Percentiles rank a stretch among this genome's conserved stretches.
Evolutionary conservation across 2,113 vertebrate genomes (phyloP).

Genomic region (Proteles cristata): DNA sequence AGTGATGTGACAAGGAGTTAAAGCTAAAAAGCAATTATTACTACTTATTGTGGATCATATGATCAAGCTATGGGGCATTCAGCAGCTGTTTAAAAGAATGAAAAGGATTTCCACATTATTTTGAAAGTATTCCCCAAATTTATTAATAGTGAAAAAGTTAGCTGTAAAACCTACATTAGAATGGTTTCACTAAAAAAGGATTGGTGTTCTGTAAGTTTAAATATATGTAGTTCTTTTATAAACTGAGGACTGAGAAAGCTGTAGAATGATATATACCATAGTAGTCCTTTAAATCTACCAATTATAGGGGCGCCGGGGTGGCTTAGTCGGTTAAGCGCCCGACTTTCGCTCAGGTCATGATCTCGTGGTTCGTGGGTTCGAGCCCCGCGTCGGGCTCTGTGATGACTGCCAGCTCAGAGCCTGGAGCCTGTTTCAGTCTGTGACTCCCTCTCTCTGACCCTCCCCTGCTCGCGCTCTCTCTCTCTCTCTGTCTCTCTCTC

Average conservation of each 20-base stretch:
- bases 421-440: no score
- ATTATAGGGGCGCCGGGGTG: no score
- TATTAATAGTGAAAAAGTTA: background rate
- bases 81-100: background rate
- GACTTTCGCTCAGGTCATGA: no score
- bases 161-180: background rate
- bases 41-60: background rate
- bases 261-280: background rate
- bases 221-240: background rate
- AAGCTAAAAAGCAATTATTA: background rate
- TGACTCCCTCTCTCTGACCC: no score
- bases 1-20: background rate
- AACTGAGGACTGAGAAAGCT: background rate
- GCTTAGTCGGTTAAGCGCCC: no score
- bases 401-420: no score
- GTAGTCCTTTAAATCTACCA: no score
- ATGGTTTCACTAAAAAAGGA: background rate
- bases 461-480: no score
- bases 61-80: background rate
- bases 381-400: no score
- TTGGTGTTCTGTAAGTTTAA: background rate
- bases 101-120: background rate
- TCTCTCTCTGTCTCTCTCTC: no score
- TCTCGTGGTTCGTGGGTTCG: no score
- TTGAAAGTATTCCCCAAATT: background rate